Base-by-base conservation (phyloP, 2,113 vertebrate species). In the Polypterus bichir region DNA sequence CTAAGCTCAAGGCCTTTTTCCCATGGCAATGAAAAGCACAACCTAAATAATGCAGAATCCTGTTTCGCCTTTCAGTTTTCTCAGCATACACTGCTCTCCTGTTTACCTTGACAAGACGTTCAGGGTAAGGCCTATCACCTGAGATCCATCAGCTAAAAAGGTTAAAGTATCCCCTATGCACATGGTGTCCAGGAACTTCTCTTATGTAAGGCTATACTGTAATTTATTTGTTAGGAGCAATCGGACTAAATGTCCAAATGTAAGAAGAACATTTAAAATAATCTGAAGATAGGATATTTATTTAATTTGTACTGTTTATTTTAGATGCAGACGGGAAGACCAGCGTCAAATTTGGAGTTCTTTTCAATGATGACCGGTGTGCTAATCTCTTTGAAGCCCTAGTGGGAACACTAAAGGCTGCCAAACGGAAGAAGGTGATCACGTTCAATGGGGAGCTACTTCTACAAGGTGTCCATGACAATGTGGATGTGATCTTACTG, bases 321-420 rank as follows among this genome's bases (percentile, higher is more conserved):
- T 46, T 71, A 98, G 95, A 90, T 74, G 82, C 83, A 45, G 86
- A 92, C 45, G 95, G 94, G 59, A 86, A 88, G 71, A 77, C 81
- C 57, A 86, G 76, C 0, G 96, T 99, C 66, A 97, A 90, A 73
- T 99, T 99, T 48, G 96, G 96, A 11, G 89, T 97, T 52, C 78
- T 99, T 59, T 99, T 98, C 67, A 85, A 64, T 6, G 96, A 99
- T 54, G 93, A 97, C 48, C 84, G 80, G 46, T 97, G 94, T 74
- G 94, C 95, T 78, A 98, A 99, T 70, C 89, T 98, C 75, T 99
- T 99, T 52, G 96, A 99, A 84, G 96, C 95, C 1, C 60, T 99
- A 44, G 94, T 98, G 48, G 95, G 95, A 62, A 99, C 95, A 1
- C 80, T 99, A 61, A 95, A 79, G 77, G 94, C 95, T 0, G 95